phyloP scores from a whole-genome alignment of 1,140 invertebrate genomes.

The Coelopa frigida region DNA sequence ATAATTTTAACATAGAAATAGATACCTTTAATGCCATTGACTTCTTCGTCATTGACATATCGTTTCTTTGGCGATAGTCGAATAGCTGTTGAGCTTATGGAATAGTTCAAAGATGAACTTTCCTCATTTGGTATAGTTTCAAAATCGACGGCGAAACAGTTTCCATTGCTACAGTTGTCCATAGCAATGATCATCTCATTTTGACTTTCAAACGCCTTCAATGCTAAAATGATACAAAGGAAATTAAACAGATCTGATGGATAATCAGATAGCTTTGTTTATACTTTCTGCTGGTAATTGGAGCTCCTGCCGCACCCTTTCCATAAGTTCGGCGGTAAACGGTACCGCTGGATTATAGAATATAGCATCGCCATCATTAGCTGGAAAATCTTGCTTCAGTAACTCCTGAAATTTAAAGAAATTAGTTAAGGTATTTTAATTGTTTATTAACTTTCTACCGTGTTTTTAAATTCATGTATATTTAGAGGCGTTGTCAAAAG shows the following conservation, averaged over 20 bases:
- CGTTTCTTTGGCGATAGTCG: constrained; percentile 28
- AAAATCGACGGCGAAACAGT: constrained; percentile 25
- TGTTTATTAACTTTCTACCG: constrained; percentile 1
- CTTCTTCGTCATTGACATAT: constrained; percentile 33
- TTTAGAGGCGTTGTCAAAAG: constrained; percentile 3
- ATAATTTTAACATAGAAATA: neutral
- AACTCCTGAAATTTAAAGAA: constrained; percentile 4
- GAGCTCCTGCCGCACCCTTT: constrained; percentile 35
- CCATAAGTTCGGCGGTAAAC: constrained; percentile 34
- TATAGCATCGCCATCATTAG: constrained; percentile 28
- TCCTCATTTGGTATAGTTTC: constrained; percentile 14
- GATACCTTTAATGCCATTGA: constrained; percentile 27
- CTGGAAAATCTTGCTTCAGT: constrained; percentile 16
- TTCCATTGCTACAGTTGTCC: constrained; percentile 28
- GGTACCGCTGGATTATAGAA: constrained; percentile 39
- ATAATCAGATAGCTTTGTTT: neutral
- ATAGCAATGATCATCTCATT: constrained; percentile 27
- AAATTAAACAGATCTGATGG: constrained; percentile 5
- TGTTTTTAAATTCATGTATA: neutral
- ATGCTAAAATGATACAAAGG: constrained; percentile 9
- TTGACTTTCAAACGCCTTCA: constrained; percentile 25
- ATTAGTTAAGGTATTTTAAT: neutral
- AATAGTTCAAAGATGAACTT: constrained; percentile 20
- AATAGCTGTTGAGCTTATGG: constrained; percentile 27
- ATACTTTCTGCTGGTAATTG: constrained; percentile 38